Evolutionary conservation across 1,140 invertebrate species (phyloP).

Genomic region (Bombus turneri): DNA sequence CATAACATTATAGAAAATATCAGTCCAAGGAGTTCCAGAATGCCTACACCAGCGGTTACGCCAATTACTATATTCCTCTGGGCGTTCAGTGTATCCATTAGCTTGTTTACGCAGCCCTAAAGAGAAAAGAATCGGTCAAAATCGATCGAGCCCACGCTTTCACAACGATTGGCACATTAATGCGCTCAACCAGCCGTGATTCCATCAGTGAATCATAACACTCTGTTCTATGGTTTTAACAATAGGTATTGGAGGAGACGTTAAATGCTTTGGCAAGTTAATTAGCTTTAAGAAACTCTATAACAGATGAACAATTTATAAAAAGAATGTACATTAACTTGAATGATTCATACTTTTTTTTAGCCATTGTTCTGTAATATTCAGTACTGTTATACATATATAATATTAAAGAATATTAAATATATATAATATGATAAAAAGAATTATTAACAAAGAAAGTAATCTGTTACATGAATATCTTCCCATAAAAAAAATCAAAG

Average conservation of each 20-base stretch:
- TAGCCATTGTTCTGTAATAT: neutral
- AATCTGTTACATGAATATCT: neutral
- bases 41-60: slow-evolving; percentile 85
- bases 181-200: slow-evolving; percentile 21
- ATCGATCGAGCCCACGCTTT: neutral
- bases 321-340: neutral
- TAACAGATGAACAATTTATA: neutral
- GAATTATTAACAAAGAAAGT: neutral
- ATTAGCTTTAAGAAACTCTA: neutral
- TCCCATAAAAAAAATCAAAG: neutral
- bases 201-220: slow-evolving; percentile 10
- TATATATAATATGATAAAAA: neutral
- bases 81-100: slow-evolving; percentile 85
- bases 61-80: slow-evolving; percentile 86
- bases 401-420: too few relatives aligned
- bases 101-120: slow-evolving; percentile 89
- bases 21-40: slow-evolving; percentile 88
- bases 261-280: neutral
- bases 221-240: neutral
- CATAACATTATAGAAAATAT: slow-evolving; percentile 91
- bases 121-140: slow-evolving; percentile 59
- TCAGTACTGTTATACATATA: too few relatives aligned
- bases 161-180: neutral
- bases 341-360: neutral
- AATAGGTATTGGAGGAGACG: too few relatives aligned